Base-by-base conservation (phyloP, 2,797 vertebrate species). In the Cyprinella venusta region DNA sequence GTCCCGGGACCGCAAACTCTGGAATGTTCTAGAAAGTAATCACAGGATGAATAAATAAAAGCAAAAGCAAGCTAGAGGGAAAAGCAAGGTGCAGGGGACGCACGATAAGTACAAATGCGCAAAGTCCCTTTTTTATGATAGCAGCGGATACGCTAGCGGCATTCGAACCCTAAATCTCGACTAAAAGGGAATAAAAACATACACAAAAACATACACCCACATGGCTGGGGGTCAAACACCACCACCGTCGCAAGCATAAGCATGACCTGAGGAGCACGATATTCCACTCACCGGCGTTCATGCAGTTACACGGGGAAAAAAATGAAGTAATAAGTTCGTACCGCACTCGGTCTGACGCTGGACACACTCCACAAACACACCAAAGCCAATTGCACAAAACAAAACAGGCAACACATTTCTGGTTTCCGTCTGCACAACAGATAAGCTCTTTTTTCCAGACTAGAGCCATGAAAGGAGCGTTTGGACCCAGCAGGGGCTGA, bases 331-430 rank as follows among this genome's bases (percentile, higher is more conserved):
- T 1, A 84, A 26, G 52, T 36, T 13, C 3, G 33, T 3, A 61
- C 24, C 16, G 64, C n/a, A 84, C 50, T 10, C 18, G 30, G 18
- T 24, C 56, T 40, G 88, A 21, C 19, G 52, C 19, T 5, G 54
- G 54, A 89, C 87, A 90, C 87, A 81, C 89, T 91, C 84, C 88
- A 90, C 84, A 88, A 80, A 87, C 87, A 87, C 88, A 87, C 87
- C 84, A 68, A 90, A 92, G 89, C 86, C 85, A 80, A 86, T 82
- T 86, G 87, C 87, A 90, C 86, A 89, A 84, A 89, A 80, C 81
- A 48, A 84, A 88, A 81, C 54, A 65, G 81, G 68, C 36, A 54
- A 63, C 56, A 63, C 56, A 24, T 76, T 77, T 82, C 40, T 76
- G 76, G 76, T 72, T 64, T 77, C 50, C 71, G 64, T 80, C 65